Base-by-base conservation (phyloP, 2,888 invertebrate species). In the Resseliella maxima region DNA sequence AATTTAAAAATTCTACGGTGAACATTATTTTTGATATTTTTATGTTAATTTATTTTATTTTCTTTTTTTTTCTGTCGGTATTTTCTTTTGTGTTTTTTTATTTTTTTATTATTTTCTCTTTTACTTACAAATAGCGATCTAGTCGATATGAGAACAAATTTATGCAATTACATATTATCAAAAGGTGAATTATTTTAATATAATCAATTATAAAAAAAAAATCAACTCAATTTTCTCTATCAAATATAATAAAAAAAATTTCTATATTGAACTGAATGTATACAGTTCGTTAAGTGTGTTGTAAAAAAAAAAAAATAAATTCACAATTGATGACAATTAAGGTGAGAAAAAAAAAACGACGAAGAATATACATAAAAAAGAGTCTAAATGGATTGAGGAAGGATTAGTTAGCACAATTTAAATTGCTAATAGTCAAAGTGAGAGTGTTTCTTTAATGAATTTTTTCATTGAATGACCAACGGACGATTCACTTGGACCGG, bases 391-490 rank as follows among this genome's bases (percentile, higher is more conserved):
- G n/a, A 5, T 24, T 59, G 59, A 59, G 59, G 59, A 59, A 59
- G 59, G n/a, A 59, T 59, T 59, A 24, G n/a, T n/a, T 72, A 72
- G 72, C 72, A 72, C 72, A 72, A 72, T 72, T 85, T 18, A 27
- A 27, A 85, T 85, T 46, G 46, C 31, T 46, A n/a, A 18, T 50
- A 86, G 93, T 94, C 94, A 95, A 93, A 95, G 94, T 88, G 95
- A 93, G 88, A 97, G 93, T 27, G 96, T 97, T 91, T 97, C 97
- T 89, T 90, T 95, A 88, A 98, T 94, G 87, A 98, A 93, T 91
- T 97, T 97, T 89, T 97, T 95, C 93, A 98, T 95, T 6, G 97
- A 96, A 89, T 96, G 96, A 85, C 97, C 95, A 89, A 98, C 95
- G 0, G 97, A 96, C 3, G 95, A 94, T 88, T 94, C 94, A 87